phyloP scores from a whole-genome alignment of 2,888 invertebrate species.

The Drosophila buzzatii region DNA sequence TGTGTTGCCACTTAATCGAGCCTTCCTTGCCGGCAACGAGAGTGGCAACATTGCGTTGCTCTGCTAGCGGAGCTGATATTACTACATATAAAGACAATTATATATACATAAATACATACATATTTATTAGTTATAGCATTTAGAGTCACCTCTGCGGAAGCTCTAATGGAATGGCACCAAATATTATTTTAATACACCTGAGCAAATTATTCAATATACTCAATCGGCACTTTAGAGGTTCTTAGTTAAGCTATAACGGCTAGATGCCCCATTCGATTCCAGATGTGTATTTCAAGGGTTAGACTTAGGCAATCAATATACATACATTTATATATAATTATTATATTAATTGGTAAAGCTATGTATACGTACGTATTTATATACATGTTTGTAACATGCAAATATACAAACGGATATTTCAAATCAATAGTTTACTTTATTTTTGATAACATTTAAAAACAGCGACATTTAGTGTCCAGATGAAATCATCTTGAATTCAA shows the following conservation, averaged over 20 bases:
- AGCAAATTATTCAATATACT: conserved; percentile 47
- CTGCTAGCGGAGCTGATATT: conserved; percentile 86
- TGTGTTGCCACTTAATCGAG: conserved; percentile 94
- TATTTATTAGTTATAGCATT: conserved; percentile 7
- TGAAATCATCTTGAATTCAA: too few relatives aligned
- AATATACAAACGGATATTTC: conserved; percentile 26
- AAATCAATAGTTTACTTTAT: neutral
- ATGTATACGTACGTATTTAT: conserved; percentile 4
- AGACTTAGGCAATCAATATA: conserved; percentile 30
- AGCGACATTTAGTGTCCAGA: neutral
- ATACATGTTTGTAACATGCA: conserved; percentile 34
- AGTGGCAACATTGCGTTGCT: conserved; percentile 93
- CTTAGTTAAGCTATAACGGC: conserved; percentile 19
- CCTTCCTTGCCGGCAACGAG: conserved; percentile 96
- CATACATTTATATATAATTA: neutral
- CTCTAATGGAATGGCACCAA: conserved; percentile 55
- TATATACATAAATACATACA: neutral
- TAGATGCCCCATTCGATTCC: conserved; percentile 27
- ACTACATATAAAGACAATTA: conserved; percentile 1
- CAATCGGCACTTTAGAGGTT: conserved; percentile 32
- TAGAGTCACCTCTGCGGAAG: conserved; percentile 6
- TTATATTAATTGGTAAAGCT: conserved; percentile 21
- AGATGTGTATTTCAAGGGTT: conserved; percentile 20
- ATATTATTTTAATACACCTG: conserved; percentile 62
- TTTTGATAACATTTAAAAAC: too few relatives aligned